These are phyloP conservation scores for Drosophila nikananu DNA, from an alignment of 1,140 invertebrate genomes.

Conservation along the genomic window DNA sequence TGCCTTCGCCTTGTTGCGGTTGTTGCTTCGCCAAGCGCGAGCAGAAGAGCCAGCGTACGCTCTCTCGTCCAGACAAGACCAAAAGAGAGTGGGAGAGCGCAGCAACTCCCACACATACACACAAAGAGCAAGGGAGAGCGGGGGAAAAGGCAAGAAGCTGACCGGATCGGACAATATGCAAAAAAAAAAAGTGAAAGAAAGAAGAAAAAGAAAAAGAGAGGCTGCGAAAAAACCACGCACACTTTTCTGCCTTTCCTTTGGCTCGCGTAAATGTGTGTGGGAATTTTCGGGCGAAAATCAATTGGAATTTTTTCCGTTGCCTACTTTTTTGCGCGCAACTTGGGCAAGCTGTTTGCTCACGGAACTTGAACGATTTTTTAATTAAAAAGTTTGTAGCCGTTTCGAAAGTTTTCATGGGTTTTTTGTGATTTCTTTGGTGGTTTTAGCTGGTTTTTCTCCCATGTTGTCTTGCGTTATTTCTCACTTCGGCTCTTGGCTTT, in stretches of 20 bases:
- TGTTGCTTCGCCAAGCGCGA: constrained; percentile 64
- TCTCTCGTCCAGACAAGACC: constrained; percentile 6
- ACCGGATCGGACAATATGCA: constrained; percentile 56
- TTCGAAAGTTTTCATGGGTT: constrained; percentile 26
- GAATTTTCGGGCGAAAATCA: constrained; percentile 67
- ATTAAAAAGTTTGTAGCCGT: constrained; percentile 50
- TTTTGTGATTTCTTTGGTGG: constrained; percentile 14
- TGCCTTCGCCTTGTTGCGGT: constrained; percentile 47
- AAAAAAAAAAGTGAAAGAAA: constrained; percentile 22
- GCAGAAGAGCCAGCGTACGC: neutral
- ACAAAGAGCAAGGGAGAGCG: constrained; percentile 28
- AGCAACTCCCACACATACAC: constrained; percentile 79
- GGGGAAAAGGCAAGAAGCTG: constrained; percentile 23
- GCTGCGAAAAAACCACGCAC: constrained; percentile 54
- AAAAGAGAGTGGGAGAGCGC: constrained; percentile 14
- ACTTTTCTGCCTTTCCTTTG: constrained; percentile 14
- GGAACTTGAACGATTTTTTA: constrained; percentile 18
- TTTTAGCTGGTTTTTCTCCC: constrained; percentile 13
- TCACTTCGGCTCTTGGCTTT: constrained; percentile 21
- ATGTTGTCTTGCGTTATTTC: constrained; percentile 3
- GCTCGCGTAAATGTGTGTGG: constrained; percentile 23
- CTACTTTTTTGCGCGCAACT: constrained; percentile 58
- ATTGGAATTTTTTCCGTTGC: constrained; percentile 47
- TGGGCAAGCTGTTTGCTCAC: constrained; percentile 43
- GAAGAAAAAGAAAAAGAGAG: constrained; percentile 22